phyloP scores from a whole-genome alignment of 2,113 vertebrate species.

The Cynocephalus volans region DNA sequence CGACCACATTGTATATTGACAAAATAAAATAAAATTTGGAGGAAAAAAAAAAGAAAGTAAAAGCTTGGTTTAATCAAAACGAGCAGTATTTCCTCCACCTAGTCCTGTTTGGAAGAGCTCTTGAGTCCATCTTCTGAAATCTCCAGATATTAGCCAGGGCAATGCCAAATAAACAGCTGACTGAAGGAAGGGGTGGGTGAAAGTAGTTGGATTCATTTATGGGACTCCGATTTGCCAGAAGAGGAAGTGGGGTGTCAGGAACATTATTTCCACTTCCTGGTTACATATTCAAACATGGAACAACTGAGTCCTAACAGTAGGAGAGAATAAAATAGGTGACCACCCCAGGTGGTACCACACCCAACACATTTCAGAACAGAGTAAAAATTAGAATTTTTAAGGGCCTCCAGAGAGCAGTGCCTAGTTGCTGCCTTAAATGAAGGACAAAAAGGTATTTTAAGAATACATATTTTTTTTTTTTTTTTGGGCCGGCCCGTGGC shows the following conservation, averaged over 20 bases:
- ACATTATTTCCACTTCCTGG: slow-evolving; percentile 81
- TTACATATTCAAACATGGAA: slow-evolving; percentile 77
- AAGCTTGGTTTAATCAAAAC: not conserved
- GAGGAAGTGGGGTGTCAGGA: slow-evolving; percentile 72
- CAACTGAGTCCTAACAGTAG: slow-evolving; percentile 65
- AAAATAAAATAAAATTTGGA: too few relatives aligned
- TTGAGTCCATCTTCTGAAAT: not conserved
- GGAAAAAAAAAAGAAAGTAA: not conserved
- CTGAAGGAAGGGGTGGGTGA: slow-evolving; percentile 47
- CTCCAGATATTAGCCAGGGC: not conserved
- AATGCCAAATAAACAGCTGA: not conserved
- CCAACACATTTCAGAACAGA: not conserved
- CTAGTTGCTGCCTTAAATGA: slow-evolving; percentile 23
- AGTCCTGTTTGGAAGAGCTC: not conserved
- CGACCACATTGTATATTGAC: too few relatives aligned
- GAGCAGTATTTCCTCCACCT: not conserved
- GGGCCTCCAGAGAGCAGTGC: not conserved
- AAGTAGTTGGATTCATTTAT: slow-evolving; percentile 43
- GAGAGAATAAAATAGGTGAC: slow-evolving; percentile 21
- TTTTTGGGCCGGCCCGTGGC: too few relatives aligned
- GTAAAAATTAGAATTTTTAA: slow-evolving; percentile 34
- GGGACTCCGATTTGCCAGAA: slow-evolving; percentile 66
- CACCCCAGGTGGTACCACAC: slow-evolving; percentile 41
- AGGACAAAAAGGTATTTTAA: not conserved
- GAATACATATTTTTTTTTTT: too few relatives aligned